phyloP scores from a whole-genome alignment of 2,888 invertebrate genomes.

The Polietes domitor region DNA sequence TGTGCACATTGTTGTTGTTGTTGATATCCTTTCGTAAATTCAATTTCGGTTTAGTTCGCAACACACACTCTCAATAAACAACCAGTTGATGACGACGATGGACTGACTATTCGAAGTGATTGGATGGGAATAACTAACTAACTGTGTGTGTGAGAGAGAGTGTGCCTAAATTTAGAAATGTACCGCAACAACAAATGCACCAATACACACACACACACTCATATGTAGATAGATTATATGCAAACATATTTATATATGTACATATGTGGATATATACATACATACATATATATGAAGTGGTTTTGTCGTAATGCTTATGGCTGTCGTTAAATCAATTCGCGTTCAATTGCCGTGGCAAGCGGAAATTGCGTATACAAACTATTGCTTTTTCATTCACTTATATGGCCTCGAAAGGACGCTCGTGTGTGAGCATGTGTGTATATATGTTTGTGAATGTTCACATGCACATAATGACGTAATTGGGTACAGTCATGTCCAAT shows the following conservation, averaged over 20 bases:
- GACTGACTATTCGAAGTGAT: neutral
- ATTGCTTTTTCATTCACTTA: neutral
- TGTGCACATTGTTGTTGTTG: slow-evolving; percentile 18
- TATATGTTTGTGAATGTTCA: neutral
- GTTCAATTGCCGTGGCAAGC: slow-evolving; percentile 44
- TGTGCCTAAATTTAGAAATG: too few relatives aligned
- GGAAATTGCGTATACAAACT: slow-evolving; percentile 42
- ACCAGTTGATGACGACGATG: neutral
- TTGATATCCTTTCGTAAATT: slow-evolving; percentile 31
- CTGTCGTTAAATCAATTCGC: slow-evolving; percentile 46
- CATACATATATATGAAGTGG: neutral
- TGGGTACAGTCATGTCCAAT: neutral
- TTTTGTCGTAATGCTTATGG: slow-evolving; percentile 1
- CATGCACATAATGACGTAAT: neutral
- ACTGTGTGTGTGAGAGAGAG: neutral
- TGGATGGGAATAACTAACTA: neutral
- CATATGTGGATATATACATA: neutral
- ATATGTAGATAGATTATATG: neutral
- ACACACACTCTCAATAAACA: neutral
- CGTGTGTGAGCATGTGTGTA: neutral
- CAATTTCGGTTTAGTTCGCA: neutral
- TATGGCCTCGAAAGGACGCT: neutral
- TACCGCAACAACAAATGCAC: too few relatives aligned
- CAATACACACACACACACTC: too few relatives aligned
- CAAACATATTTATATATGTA: too few relatives aligned